Conservation (phyloP, 2,888 invertebrate genomes). For the Nymphalis c-album region DNA sequence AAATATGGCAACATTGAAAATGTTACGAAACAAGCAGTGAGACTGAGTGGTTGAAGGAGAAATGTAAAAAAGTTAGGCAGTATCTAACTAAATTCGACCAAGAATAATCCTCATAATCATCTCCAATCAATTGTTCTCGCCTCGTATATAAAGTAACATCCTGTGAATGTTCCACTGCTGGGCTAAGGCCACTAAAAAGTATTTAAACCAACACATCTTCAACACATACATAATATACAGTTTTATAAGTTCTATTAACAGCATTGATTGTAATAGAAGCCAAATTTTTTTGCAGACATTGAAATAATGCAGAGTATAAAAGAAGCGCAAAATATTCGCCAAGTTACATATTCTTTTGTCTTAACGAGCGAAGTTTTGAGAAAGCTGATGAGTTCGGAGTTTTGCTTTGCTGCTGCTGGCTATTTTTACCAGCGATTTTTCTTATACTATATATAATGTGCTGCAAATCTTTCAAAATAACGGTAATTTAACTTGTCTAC, state of each 20-base stretch:
- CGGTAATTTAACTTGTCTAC: not conserved
- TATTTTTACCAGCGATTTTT: not conserved
- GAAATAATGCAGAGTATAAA: not conserved
- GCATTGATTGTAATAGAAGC: not conserved
- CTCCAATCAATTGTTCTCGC: too few relatives aligned
- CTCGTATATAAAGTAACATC: too few relatives aligned
- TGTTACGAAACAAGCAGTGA: too few relatives aligned
- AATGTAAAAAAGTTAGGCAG: too few relatives aligned
- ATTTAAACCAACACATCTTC: not conserved
- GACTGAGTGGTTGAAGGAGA: too few relatives aligned
- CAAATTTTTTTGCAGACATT: conserved; percentile 3
- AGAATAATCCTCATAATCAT: too few relatives aligned
- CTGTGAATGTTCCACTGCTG: too few relatives aligned
- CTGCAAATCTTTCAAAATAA: not conserved
- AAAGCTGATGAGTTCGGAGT: conserved; percentile 7
- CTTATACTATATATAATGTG: not conserved
- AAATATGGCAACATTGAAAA: not conserved
- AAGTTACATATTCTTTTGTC: conserved; percentile 9
- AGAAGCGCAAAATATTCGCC: conserved; percentile 6
- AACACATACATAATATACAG: not conserved
- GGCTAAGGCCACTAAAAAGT: too few relatives aligned
- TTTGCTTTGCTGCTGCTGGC: conserved; percentile 1
- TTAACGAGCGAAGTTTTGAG: conserved; percentile 7
- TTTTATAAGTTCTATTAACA: not conserved
- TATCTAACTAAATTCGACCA: too few relatives aligned